These are phyloP conservation scores for Drosophila ercepeae DNA, from an alignment of 1,140 invertebrate genomes.

Conservation along the genomic window DNA sequence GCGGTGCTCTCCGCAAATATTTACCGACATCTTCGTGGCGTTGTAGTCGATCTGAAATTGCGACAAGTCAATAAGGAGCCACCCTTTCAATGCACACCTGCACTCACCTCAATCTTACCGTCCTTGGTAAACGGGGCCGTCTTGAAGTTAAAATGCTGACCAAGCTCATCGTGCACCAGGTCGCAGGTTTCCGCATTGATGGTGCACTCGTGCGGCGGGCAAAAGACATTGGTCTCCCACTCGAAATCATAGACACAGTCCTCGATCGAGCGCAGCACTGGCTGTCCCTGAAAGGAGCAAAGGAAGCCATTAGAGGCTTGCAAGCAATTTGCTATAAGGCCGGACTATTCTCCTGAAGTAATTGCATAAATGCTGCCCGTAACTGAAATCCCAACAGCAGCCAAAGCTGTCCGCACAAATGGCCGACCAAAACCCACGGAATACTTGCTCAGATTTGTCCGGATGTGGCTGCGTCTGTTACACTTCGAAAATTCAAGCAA, in stretches of 20 bases:
- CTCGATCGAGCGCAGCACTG: conserved; percentile 79
- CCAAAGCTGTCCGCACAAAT: conserved; percentile 19
- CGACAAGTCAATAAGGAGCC: background rate
- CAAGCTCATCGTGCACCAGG: conserved; percentile 69
- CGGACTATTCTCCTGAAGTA: conserved; percentile 16
- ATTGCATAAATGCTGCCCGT: conserved; percentile 16
- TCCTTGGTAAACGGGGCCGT: conserved; percentile 62
- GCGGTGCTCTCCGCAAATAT: conserved; percentile 65
- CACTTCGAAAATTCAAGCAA: background rate
- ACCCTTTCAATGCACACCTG: background rate
- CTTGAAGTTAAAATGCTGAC: conserved; percentile 57
- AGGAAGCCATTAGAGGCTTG: conserved; percentile 11
- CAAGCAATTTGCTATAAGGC: conserved; percentile 24
- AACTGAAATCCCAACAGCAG: conserved; percentile 9
- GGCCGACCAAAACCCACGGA: conserved; percentile 15
- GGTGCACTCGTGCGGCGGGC: conserved; percentile 74
- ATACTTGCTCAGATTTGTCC: background rate
- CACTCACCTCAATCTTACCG: conserved; percentile 74
- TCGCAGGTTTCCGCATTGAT: conserved; percentile 68
- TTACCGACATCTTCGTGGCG: conserved; percentile 47
- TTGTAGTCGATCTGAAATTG: conserved; percentile 55
- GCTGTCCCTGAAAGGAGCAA: conserved; percentile 76
- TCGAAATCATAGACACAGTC: conserved; percentile 84
- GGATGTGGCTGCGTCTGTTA: background rate
- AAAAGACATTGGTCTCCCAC: conserved; percentile 85